Conservation (phyloP, 2,113 vertebrate species). For the Callopanchax toddi region DNA sequence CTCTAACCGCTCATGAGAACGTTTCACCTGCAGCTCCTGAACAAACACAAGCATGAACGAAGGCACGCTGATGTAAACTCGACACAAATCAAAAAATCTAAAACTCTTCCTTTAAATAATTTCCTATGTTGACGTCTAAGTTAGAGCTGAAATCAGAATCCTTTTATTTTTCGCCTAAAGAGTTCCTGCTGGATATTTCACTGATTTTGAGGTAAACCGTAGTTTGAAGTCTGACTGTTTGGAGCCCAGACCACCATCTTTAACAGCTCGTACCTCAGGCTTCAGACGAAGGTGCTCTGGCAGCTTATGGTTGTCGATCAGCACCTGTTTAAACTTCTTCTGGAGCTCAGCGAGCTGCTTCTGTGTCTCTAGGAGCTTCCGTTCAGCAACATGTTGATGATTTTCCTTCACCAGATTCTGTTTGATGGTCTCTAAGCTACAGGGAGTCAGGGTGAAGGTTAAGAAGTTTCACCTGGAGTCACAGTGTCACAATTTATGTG, state of each 20-base stretch:
- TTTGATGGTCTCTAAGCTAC: constrained; percentile 88
- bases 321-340: constrained; percentile 75
- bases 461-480: neutral
- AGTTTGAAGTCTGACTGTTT: neutral
- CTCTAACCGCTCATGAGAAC: constrained; percentile 80
- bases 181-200: no score
- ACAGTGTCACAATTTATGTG: neutral
- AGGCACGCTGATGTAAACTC: no score
- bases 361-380: constrained; percentile 77
- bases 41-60: constrained; percentile 28
- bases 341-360: constrained; percentile 78
- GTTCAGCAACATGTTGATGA: constrained; percentile 81
- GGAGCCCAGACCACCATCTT: no score
- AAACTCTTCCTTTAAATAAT: no score
- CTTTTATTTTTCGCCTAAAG: no score
- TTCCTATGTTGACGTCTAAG: no score
- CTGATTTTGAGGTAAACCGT: no score
- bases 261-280: constrained; percentile 80
- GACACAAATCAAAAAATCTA: no score
- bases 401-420: constrained; percentile 84
- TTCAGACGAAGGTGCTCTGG: constrained; percentile 84
- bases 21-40: constrained; percentile 86
- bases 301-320: constrained; percentile 81
- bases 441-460: constrained; percentile 1
- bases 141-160: no score